Percentiles rank a stretch among this genome's conserved stretches.
Conservation (phyloP, 1,140 invertebrate genomes). For the Caerostris darwini region DNA sequence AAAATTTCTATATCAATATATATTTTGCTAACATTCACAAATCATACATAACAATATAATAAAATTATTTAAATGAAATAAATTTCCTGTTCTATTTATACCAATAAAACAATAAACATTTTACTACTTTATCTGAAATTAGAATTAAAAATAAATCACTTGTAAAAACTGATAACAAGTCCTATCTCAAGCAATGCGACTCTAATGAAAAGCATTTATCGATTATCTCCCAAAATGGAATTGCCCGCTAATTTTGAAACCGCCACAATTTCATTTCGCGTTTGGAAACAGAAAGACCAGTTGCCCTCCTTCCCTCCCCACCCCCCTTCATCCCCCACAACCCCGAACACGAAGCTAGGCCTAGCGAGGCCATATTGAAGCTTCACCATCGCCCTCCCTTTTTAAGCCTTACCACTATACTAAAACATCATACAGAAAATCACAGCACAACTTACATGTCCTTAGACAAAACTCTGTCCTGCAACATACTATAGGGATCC, state of each 20-base stretch:
- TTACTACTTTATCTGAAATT: too few species aligned
- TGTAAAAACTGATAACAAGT: too few species aligned
- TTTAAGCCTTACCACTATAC: neutral
- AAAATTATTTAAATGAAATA: too few species aligned
- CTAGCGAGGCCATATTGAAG: conserved; percentile 39
- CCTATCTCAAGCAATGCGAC: too few species aligned
- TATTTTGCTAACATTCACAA: too few species aligned
- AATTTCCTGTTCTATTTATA: too few species aligned
- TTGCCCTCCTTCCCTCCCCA: neutral
- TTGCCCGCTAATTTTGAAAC: conserved; percentile 35
- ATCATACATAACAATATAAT: too few species aligned
- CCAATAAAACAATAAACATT: too few species aligned
- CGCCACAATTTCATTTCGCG: neutral
- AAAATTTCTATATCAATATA: too few species aligned
- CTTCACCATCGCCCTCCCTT: neutral
- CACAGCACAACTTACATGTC: neutral
- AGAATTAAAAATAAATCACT: too few species aligned
- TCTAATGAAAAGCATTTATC: too few species aligned
- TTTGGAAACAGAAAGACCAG: neutral
- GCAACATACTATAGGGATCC: neutral
- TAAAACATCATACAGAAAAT: too few species aligned
- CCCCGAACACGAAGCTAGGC: neutral
- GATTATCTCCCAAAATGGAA: neutral
- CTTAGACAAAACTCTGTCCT: neutral
- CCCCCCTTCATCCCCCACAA: neutral